Conservation (phyloP, 1,140 invertebrate genomes). For the Neotoxoptera formosana region DNA sequence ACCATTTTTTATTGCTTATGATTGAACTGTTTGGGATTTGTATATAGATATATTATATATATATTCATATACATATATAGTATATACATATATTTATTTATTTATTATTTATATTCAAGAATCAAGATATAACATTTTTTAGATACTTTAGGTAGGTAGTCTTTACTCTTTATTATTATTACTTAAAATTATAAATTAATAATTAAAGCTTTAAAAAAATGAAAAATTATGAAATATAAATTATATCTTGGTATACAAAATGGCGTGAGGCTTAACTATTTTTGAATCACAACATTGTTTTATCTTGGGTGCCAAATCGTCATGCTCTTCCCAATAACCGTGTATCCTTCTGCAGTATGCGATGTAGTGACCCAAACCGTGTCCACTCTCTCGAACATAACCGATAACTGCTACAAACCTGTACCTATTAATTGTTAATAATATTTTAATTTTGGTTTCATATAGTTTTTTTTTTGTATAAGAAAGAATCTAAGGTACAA, state of each 20-base stretch:
- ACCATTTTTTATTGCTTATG: no score
- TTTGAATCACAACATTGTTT: background rate
- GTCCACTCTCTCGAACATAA: background rate
- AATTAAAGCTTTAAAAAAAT: no score
- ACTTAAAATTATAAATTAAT: no score
- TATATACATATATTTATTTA: no score
- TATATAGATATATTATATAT: no score
- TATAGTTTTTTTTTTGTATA: background rate
- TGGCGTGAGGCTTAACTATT: background rate
- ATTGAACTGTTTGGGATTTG: no score
- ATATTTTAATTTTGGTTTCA: background rate
- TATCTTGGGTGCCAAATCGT: background rate
- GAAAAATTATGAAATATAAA: background rate
- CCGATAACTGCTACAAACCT: background rate
- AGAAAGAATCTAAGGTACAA: background rate
- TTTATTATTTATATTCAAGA: no score
- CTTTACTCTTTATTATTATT: no score
- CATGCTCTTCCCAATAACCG: background rate
- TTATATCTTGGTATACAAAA: background rate
- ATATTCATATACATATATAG: no score
- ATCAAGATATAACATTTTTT: no score
- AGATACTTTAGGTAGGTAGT: no score
- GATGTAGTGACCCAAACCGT: background rate
- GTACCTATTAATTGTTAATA: background rate
- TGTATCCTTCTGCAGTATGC: background rate